These are phyloP conservation scores for Watersipora subatra DNA, from an alignment of 1,140 invertebrate genomes.

Conservation along the genomic window DNA sequence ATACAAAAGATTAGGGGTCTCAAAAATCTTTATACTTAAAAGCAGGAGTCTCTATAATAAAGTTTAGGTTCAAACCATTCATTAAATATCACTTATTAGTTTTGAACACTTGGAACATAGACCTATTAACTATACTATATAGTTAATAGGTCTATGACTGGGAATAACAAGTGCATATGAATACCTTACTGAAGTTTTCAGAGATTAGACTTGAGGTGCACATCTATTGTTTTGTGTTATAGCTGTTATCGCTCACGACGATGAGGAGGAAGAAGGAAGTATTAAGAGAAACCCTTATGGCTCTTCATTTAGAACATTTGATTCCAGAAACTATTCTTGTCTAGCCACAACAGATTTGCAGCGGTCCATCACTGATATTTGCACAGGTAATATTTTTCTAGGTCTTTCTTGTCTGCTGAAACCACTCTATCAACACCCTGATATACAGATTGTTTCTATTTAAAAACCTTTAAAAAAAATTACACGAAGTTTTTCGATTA, in stretches of 20 bases:
- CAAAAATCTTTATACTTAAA: no score
- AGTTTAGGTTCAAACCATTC: no score
- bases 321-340: slow-evolving; percentile 79
- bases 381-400: not conserved
- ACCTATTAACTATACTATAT: no score
- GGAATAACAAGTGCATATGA: not conserved
- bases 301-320: slow-evolving; percentile 83
- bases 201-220: not conserved
- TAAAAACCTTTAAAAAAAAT: no score
- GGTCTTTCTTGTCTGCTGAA: not conserved
- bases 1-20: no score
- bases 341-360: slow-evolving; percentile 52
- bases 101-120: no score
- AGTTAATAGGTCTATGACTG: no score
- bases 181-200: not conserved
- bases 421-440: not conserved
- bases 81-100: not conserved
- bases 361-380: no score
- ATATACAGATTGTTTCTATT: no score
- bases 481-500: no score
- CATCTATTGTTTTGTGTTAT: slow-evolving; percentile 24
- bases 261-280: slow-evolving; percentile 52
- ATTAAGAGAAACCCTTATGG: slow-evolving; percentile 51
- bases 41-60: no score
- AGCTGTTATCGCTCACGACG: slow-evolving; percentile 56